Conservation (phyloP, 2,113 vertebrate genomes). For the Picathartes gymnocephalus region DNA sequence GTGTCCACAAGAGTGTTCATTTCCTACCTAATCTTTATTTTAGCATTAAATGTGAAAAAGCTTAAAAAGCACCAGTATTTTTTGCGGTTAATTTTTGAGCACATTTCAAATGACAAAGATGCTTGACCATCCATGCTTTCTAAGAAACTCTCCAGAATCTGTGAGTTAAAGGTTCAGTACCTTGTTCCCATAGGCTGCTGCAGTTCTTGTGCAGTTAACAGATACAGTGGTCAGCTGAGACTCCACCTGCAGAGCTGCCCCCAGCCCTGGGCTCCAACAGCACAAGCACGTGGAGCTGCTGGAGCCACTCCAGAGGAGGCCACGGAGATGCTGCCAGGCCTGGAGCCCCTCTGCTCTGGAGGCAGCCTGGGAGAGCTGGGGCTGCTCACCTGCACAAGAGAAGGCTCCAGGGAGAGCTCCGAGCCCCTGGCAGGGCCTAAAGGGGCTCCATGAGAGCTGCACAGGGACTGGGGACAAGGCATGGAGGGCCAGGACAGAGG, state of each 20-base stretch:
- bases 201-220: background rate
- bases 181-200: background rate
- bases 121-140: fast-evolving
- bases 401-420: background rate
- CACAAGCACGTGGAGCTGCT: background rate
- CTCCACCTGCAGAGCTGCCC: background rate
- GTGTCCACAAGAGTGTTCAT: background rate
- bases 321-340: background rate
- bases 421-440: background rate
- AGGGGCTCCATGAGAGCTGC: background rate
- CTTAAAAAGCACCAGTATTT: background rate
- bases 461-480: background rate
- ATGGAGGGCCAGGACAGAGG: background rate
- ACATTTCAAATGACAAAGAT: background rate
- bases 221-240: background rate
- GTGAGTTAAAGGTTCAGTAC: background rate
- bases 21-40: background rate
- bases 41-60: background rate
- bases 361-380: background rate
- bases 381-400: background rate
- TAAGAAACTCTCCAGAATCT: background rate
- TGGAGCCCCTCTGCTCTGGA: background rate
- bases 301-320: background rate
- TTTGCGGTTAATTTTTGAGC: background rate
- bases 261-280: background rate